Base-by-base conservation (phyloP, 2,888 invertebrate species). In the Anoncus sp. region DNA sequence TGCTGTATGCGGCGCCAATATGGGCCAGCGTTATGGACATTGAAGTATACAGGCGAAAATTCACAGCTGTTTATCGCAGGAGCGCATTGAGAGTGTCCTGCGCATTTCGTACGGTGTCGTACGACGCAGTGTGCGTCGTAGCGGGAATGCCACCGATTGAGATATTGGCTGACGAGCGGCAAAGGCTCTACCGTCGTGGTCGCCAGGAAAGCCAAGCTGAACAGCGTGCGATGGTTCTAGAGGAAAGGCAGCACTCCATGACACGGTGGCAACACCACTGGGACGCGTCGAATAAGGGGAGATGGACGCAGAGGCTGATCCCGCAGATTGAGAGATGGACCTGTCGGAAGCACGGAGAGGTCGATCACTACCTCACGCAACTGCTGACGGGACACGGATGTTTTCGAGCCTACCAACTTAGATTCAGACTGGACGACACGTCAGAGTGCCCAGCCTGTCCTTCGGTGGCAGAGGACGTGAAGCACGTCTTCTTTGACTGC, bases 401-500 rank as follows among this genome's bases (percentile, higher is more conserved):
- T 24, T 57, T 35, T 27, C 24, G 57, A 18, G 38, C 31, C 1
- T 77, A 77, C 22, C 66, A 59, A 1, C 10, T 59, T 6, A 27
- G 60, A 0, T 73, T 74, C 20, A 16, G 18, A 12, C 66, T 62
- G 6, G 75, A 77, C 20, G 67, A 75, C 40, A 24, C 62, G 7
- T 16, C 74, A 10, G 57, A 59, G 9, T 80, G 81, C 27, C 77
- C 79, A 10, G 49, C 59, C 9, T 67, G 82, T 20, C 3, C 14
- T 0, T n/a, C n/a, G n/a, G 66, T 45, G 20, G 47, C 10, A 0
- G 82, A 82, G 18, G 51, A 74, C 20, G 72, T 22, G 20, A 81
- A 81, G 22, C 80, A 82, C 43, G 77, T 75, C 1, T 77, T 79
- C 60, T 82, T 79, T 53, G 24, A 10, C 1, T 82, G 80, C 22